phyloP scores from a whole-genome alignment of 2,797 vertebrate genomes.

The Sebastiscus albofasciatus region DNA sequence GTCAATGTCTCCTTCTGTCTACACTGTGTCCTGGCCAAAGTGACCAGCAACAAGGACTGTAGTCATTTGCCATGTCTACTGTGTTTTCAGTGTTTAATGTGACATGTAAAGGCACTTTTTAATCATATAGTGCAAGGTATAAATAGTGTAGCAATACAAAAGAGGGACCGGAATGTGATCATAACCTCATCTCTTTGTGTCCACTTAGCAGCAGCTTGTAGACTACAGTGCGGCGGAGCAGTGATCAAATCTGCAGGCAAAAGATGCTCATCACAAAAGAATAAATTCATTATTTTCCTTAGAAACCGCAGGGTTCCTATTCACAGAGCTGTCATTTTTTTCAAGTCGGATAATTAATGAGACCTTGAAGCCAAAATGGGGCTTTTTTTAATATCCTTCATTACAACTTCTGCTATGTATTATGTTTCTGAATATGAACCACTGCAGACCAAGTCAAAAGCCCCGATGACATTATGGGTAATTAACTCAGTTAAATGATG shows the following conservation, averaged over 20 bases:
- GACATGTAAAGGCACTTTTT: background rate
- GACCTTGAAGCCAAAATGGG: background rate
- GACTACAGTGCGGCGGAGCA: background rate
- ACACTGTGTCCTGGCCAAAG: background rate
- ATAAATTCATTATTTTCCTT: background rate
- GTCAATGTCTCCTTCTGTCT: background rate
- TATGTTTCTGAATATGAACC: background rate
- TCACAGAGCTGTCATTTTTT: conserved; percentile 1
- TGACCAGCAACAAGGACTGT: background rate
- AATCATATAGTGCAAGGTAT: background rate
- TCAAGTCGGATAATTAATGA: background rate
- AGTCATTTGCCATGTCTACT: background rate
- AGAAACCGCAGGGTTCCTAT: background rate
- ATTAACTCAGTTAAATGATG: background rate
- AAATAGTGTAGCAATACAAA: background rate
- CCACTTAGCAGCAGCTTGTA: background rate
- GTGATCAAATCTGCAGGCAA: background rate
- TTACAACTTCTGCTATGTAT: background rate
- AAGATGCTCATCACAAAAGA: background rate
- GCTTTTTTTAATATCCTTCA: conserved; percentile 3
- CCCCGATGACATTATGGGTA: background rate
- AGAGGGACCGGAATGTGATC: background rate
- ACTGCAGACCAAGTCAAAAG: background rate
- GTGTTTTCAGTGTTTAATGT: background rate
- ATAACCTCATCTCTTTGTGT: background rate